A percentile compares a stretch with the other conserved stretches of the same genome.
These are phyloP conservation scores for Suncus etruscus DNA, from an alignment of 2,113 vertebrate species.

Conservation along the genomic window DNA sequence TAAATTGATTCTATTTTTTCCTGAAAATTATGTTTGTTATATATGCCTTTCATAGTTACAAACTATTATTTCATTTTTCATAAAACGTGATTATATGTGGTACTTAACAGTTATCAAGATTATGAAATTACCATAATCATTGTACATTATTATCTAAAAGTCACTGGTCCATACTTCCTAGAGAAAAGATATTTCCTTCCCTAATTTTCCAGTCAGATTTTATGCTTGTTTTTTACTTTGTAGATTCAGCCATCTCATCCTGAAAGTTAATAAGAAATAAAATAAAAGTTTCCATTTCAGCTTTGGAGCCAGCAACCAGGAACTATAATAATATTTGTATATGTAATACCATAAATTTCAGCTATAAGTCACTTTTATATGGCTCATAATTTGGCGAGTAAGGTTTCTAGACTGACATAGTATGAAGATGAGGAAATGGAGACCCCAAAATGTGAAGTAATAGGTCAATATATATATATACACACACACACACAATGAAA, in stretches of 20 bases:
- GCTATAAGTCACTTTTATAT: not conserved
- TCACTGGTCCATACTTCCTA: slow-evolving; percentile 10
- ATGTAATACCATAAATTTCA: not conserved
- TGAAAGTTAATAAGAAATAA: slow-evolving; percentile 31
- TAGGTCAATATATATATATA: no score
- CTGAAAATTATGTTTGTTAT: not conserved
- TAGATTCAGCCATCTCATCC: not conserved
- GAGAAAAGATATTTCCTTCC: not conserved
- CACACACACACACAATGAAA: no score
- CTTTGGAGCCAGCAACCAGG: not conserved
- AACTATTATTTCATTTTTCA: not conserved
- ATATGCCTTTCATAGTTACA: not conserved
- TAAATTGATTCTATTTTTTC: not conserved
- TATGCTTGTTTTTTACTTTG: not conserved
- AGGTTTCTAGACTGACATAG: not conserved
- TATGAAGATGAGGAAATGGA: not conserved
- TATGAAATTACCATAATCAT: not conserved
- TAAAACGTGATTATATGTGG: not conserved
- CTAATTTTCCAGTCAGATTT: slow-evolving; percentile 27
- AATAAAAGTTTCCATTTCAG: slow-evolving; percentile 34
- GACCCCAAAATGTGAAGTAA: not conserved
- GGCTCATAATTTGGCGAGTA: not conserved
- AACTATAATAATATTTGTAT: not conserved
- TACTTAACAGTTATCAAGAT: slow-evolving; percentile 1
- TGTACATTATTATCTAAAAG: slow-evolving; percentile 28